A percentile compares a stretch with the other conserved stretches of the same genome.
Evolutionary conservation across 2,113 vertebrate species (phyloP).

Genomic region (Seriola dumerili): DNA sequence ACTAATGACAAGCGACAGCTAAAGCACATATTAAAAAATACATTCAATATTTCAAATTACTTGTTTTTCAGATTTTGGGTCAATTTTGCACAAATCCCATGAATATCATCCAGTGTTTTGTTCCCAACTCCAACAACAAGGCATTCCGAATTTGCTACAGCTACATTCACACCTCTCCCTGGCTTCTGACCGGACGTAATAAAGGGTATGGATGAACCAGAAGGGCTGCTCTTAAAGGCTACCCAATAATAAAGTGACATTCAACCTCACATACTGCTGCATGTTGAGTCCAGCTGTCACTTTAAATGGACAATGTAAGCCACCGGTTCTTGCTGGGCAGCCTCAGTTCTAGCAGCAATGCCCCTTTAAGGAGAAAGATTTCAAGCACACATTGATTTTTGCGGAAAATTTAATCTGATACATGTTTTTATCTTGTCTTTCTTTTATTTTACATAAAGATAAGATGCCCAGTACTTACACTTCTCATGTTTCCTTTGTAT

Average conservation of each 20-base stretch:
- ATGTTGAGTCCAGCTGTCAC: not conserved
- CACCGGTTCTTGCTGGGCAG: not conserved
- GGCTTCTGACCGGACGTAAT: not conserved
- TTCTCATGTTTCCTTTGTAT: constrained; percentile 61
- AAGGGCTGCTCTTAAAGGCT: not conserved
- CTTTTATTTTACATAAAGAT: constrained; percentile 66
- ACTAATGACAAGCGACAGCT: not conserved
- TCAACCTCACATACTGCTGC: constrained; percentile 6
- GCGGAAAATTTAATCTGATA: constrained; percentile 43
- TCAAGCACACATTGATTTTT: constrained; percentile 55
- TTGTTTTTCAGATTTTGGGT: not conserved
- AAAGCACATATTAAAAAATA: not conserved
- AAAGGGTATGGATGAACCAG: not conserved
- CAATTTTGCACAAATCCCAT: not conserved
- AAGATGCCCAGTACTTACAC: constrained; percentile 50
- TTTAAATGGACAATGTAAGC: not conserved
- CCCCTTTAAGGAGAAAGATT: constrained; percentile 12
- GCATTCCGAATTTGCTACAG: not conserved
- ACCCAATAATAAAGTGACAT: constrained; percentile 8
- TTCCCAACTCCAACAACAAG: not conserved
- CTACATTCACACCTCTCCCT: not conserved
- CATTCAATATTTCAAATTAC: not conserved
- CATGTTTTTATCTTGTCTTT: constrained; percentile 53
- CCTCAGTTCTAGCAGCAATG: constrained; percentile 3
- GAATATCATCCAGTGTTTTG: not conserved